Base-by-base conservation (phyloP, 1,140 invertebrate species). In the Penaeus vannamei region DNA sequence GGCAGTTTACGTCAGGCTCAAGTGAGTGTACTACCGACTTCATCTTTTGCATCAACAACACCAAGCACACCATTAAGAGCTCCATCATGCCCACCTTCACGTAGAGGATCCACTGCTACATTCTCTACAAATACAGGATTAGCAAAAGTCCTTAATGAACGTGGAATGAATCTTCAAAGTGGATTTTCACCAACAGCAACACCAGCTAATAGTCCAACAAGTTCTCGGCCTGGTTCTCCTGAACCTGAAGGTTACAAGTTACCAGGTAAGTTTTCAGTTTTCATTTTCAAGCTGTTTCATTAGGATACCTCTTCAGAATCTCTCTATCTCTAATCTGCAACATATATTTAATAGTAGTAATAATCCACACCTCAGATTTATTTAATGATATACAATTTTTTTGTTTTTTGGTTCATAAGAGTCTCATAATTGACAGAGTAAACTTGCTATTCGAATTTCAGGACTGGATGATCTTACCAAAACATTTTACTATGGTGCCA, bases 91-190 rank as follows among this genome's bases (percentile, higher is more conserved):
- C 89, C 91, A 19, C 83, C 87, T 12, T 91, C 91, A 90, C 94
- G 95, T 87, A 94, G 95, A 83, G 96, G 96, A 92, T 96, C 95
- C 14, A 92, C 91, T 14, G 96, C 95, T 10, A 97, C 96, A 2
- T 97, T 96, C 92, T 97, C 96, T 29, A 96, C 96, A 42, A 96
- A 96, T 14, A 93, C 96, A 14, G 96, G 96, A 0, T 93, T 97
- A 14, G 97, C 97, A 1, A 95, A 96, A 90, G 95, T 97, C 93
- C 93, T 97, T 19, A 96, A 97, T 88, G 97, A 97, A 92, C 94
- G 97, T 90, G 96, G 96, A 61, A 96, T 96, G 95, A 95, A 79
- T 96, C 95, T 32, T 94, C 95, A 26, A 77, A 84, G 72, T 80
- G 92, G 95, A 0, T 94, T 95, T 61, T 96, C 96, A 1, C 96